Conservation (phyloP, 2,113 vertebrate genomes). For the Chaetorhynchus papuensis region DNA sequence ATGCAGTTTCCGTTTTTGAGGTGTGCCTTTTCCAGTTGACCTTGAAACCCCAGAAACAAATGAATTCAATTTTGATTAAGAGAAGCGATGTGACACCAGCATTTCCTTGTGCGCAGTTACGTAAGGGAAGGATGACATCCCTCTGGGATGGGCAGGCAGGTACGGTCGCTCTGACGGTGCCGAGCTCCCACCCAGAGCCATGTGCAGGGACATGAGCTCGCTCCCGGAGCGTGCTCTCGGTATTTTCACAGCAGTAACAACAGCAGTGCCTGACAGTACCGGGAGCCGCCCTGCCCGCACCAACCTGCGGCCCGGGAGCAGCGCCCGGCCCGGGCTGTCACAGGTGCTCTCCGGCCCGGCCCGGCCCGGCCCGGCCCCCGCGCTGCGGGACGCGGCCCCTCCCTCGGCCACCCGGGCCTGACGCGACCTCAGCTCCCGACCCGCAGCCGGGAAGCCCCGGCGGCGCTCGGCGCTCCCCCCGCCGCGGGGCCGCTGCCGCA, state of each 20-base stretch:
- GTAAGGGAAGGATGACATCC: background rate
- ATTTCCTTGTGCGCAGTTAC: background rate
- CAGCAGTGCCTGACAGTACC: background rate
- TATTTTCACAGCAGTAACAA: accelerated
- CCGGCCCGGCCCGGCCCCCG: background rate
- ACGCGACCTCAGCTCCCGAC: no score
- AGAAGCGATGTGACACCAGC: background rate
- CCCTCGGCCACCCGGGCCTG: background rate
- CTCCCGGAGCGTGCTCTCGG: background rate
- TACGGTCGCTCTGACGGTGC: background rate
- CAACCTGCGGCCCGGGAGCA: background rate
- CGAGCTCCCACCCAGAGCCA: background rate
- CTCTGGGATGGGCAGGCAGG: background rate
- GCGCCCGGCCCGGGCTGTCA: background rate
- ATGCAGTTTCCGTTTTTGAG: accelerated
- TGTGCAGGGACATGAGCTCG: background rate
- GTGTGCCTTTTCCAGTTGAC: background rate
- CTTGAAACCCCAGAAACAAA: background rate
- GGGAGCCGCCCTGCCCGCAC: background rate
- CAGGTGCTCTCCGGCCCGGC: background rate
- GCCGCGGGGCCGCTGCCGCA: background rate
- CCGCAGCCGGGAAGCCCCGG: background rate
- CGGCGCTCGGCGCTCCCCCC: background rate
- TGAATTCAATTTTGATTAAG: background rate
- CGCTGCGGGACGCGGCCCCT: background rate